Evolutionary conservation across 2,797 vertebrate species (phyloP).

Genomic region (Hippocampus kuda): DNA sequence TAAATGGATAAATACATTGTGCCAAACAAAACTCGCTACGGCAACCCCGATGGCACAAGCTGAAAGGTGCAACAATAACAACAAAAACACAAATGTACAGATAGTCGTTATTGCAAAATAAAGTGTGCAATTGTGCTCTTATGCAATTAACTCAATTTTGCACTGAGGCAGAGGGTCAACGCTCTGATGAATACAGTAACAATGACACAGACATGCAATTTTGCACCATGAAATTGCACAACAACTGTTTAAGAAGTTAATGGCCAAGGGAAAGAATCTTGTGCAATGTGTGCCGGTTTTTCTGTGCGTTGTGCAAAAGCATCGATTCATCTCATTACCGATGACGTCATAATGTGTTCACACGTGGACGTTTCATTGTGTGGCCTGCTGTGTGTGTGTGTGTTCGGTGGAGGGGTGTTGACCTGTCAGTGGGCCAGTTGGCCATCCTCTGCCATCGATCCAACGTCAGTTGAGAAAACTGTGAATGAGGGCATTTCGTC

Average conservation of each 20-base stretch:
- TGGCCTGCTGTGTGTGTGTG: slow-evolving; percentile 2
- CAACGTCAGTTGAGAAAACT: slow-evolving; percentile 38
- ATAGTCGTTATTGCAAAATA: too few relatives aligned
- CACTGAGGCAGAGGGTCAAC: too few relatives aligned
- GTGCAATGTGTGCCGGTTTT: too few relatives aligned
- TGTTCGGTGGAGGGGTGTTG: slow-evolving; percentile 1
- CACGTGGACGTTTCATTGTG: slow-evolving; percentile 3
- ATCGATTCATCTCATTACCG: not conserved
- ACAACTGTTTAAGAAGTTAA: not conserved
- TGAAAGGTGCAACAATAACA: too few relatives aligned
- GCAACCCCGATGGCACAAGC: too few relatives aligned
- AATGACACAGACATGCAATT: not conserved
- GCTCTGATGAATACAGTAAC: not conserved
- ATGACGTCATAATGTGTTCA: slow-evolving; percentile 1
- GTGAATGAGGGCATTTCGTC: slow-evolving; percentile 49
- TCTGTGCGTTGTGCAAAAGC: too few relatives aligned
- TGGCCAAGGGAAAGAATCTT: not conserved
- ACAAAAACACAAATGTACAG: too few relatives aligned
- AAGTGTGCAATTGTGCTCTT: too few relatives aligned
- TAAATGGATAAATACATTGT: too few relatives aligned
- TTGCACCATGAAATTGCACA: not conserved
- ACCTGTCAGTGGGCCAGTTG: slow-evolving; percentile 36
- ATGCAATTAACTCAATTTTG: too few relatives aligned
- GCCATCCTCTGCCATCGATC: slow-evolving; percentile 35
- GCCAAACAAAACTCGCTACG: not conserved